A percentile compares a stretch with the other conserved stretches of the same genome.
phyloP scores from a whole-genome alignment of 2,113 vertebrate species.

The Rhinichthys klamathensis region DNA sequence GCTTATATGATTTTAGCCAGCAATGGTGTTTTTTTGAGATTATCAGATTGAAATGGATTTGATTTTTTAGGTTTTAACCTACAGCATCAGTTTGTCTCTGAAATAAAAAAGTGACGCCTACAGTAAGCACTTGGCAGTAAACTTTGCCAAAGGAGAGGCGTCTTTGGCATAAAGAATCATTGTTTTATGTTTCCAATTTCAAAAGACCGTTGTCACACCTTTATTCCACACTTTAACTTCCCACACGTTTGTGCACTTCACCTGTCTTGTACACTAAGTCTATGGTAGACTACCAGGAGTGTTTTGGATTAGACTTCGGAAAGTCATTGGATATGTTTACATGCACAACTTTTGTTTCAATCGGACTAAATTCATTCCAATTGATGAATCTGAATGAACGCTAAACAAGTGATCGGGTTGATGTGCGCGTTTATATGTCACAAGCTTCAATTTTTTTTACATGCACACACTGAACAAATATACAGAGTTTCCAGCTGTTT shows the following conservation, averaged over 20 bases:
- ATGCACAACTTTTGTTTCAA: no score
- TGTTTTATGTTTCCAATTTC: constrained; percentile 2
- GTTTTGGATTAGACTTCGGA: neutral
- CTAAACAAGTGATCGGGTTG: no score
- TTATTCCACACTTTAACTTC: neutral
- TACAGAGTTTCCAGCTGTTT: no score
- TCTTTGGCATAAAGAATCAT: neutral
- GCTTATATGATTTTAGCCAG: neutral
- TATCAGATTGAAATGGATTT: neutral
- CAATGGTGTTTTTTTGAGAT: neutral
- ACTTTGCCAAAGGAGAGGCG: neutral
- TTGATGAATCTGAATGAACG: no score
- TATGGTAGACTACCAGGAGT: neutral
- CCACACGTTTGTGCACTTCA: neutral
- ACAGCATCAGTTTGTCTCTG: neutral
- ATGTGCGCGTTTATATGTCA: no score
- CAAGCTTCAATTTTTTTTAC: no score
- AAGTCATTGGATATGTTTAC: neutral
- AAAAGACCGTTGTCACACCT: neutral
- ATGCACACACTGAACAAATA: no score
- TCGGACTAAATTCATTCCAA: no score
- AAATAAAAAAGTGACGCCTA: neutral
- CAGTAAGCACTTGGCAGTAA: neutral
- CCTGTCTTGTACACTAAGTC: neutral
- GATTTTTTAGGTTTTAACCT: neutral